Percentiles rank a stretch among this genome's conserved stretches.
Evolutionary conservation across 2,888 invertebrate species (phyloP).

Genomic region (Drepanosiphum platanoidis): DNA sequence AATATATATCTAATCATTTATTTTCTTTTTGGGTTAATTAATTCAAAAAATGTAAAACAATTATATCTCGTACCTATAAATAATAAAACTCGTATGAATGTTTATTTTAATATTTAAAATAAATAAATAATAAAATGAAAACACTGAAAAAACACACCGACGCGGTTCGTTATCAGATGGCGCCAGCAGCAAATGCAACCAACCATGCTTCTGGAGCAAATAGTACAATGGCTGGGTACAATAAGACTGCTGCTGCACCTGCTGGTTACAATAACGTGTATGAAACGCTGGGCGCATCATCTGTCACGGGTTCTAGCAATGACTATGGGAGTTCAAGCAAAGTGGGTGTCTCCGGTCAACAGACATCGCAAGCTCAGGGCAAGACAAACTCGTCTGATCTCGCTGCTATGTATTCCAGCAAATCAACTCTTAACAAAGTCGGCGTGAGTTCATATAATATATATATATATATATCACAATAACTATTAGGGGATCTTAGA

Average conservation of each 20-base stretch:
- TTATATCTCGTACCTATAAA: no score
- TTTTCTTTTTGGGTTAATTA: constrained; percentile 50
- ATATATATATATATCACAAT: neutral
- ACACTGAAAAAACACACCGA: constrained; percentile 60
- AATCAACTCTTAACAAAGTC: constrained; percentile 52
- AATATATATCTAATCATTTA: no score
- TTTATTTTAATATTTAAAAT: constrained; percentile 59
- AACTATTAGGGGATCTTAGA: neutral
- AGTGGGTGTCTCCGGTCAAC: constrained; percentile 54
- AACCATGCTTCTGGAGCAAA: constrained; percentile 70
- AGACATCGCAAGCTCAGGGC: constrained; percentile 53
- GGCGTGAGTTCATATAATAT: no score
- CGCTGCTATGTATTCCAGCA: constrained; percentile 56
- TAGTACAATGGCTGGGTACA: constrained; percentile 51
- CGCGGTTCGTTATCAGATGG: constrained; percentile 72
- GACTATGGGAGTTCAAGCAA: constrained; percentile 59
- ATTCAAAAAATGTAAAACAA: constrained; percentile 47
- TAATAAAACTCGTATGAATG: constrained; percentile 49
- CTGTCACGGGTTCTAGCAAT: constrained; percentile 53
- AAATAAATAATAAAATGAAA: constrained; percentile 58
- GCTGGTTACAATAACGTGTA: constrained; percentile 55
- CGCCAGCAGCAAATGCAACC: constrained; percentile 78
- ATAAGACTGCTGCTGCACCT: constrained; percentile 54
- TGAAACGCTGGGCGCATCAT: constrained; percentile 56
- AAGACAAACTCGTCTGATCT: constrained; percentile 58